Conservation (phyloP, 2,797 vertebrate genomes). For the Acanthiza pusilla region DNA sequence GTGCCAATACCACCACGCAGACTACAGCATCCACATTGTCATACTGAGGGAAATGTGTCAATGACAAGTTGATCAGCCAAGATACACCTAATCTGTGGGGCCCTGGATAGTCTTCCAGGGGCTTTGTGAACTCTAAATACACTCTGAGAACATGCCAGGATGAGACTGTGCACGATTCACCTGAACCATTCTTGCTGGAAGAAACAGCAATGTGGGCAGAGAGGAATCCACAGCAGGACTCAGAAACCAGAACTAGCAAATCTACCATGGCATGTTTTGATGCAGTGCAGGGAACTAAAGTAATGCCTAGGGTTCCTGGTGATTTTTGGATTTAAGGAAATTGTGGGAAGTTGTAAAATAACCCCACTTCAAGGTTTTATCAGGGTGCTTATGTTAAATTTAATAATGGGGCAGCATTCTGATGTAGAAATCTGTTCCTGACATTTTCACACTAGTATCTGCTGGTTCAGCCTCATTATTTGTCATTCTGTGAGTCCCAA, state of each 20-base stretch:
- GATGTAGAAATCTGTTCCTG: neutral
- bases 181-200: neutral
- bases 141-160: neutral
- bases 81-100: neutral
- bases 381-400: neutral
- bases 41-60: neutral
- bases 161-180: neutral
- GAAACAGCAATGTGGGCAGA: neutral
- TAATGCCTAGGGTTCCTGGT: neutral
- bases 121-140: neutral
- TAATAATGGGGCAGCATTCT: neutral
- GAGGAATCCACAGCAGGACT: neutral
- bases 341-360: neutral
- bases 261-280: accelerated
- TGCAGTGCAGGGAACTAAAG: neutral
- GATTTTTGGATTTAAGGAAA: neutral
- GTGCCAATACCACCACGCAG: neutral
- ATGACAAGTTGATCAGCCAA: neutral
- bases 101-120: neutral
- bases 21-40: neutral
- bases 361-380: neutral
- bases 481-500: neutral
- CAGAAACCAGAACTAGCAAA: neutral
- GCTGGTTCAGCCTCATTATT: neutral
- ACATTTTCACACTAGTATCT: neutral